Evolutionary conservation across 1,140 invertebrate species (phyloP), one percentile per base, ranked within the genome.

Genomic region (Cydia pomonella): DNA sequence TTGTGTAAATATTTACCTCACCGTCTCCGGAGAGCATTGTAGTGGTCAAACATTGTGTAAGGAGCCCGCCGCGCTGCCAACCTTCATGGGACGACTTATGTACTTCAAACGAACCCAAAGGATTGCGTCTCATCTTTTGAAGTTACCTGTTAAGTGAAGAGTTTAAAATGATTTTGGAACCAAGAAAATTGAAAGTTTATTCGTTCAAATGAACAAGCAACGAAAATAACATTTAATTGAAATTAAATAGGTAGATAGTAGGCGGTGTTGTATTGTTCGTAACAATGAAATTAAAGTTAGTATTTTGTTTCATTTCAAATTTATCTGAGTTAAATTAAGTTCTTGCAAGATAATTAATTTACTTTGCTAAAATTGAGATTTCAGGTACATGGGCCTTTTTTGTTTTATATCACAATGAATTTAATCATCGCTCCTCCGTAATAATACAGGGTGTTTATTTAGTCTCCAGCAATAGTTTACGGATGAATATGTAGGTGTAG

Each of bases 1-100:
- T 69, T 69, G 13, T 38, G 27, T 69, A 69, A 69, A 69, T 33
- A 69, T 69, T 69, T 41, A 69, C 64, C 64, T 9, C 64, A 69
- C 13, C 27, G 63, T 29, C 64, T 69, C n/a, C 29, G 41, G 64
- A 69, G 64, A 69, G 64, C 16, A 33, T 69, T 69, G 29, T 69
- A 69, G 64, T 33, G 64, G 64, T 69, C 29, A 69, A 33, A 41
- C 29, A 33, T 33, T 33, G 27, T 33, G 63, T 69, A 69, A 69
- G 29, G n/a, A 33, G 29, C 64, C 63, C 33, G 29, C 64, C 12
- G 9, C 63, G 6, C 23, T 44, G 41, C 64, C 33, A 69, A 33
- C 33, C 64, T 69, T 33, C 16, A 27, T n/a, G 27, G 27, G 23
- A 59, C 53, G 27, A 69, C 33, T 69, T 69, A 69, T 4, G 27